phyloP scores from a whole-genome alignment of 1,140 invertebrate species.

The Procambarus clarkii region DNA sequence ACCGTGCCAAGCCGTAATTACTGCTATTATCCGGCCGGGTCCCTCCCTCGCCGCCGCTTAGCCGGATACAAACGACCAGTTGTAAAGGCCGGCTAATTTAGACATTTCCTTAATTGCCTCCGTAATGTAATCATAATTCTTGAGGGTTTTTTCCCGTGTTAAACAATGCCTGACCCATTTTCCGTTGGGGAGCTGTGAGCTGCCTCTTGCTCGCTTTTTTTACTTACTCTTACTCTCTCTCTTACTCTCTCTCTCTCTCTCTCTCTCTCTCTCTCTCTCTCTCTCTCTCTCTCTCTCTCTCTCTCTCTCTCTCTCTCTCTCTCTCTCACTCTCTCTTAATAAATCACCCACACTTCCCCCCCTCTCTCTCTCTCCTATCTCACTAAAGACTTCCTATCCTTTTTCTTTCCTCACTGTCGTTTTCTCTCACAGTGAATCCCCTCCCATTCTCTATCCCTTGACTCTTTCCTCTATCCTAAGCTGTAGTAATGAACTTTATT shows the following conservation, averaged over 20 bases:
- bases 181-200: neutral
- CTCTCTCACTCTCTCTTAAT: neutral
- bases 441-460: neutral
- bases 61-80: constrained; percentile 49
- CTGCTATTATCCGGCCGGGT: constrained; percentile 22
- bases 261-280: neutral
- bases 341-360: too few species aligned
- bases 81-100: constrained; percentile 47
- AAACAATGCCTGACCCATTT: constrained; percentile 60
- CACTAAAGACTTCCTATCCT: neutral
- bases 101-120: constrained; percentile 58
- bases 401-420: neutral
- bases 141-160: constrained; percentile 40
- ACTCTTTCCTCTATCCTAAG: too few species aligned
- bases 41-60: constrained; percentile 17
- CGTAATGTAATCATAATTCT: constrained; percentile 60
- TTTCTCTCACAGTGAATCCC: neutral
- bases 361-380: constrained; percentile 5
- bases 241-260: neutral
- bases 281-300: neutral
- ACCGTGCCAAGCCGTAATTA: constrained; percentile 21
- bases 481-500: too few species aligned
- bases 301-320: too few species aligned
- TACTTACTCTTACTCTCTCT: neutral
- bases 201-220: neutral